phyloP scores from a whole-genome alignment of 2,888 invertebrate genomes.

The Perithous albicinctus region DNA sequence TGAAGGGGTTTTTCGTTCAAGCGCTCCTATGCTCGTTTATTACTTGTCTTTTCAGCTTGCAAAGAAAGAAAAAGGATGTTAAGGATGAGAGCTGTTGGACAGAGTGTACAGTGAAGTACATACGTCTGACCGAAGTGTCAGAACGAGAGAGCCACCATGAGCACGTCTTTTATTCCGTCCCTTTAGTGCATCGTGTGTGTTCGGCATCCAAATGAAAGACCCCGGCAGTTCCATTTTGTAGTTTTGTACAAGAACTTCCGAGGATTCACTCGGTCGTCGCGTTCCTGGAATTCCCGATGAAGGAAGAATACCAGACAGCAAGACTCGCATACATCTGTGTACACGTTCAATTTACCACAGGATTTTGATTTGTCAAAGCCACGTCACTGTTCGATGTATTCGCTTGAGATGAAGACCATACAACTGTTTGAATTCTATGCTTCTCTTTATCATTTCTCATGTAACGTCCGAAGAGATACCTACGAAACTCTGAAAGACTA shows the following conservation, averaged over 20 bases:
- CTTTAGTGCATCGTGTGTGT: slow-evolving; percentile 27
- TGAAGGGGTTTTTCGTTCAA: slow-evolving; percentile 49
- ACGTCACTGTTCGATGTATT: background rate
- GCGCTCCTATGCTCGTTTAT: slow-evolving; percentile 46
- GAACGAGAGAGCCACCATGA: slow-evolving; percentile 29
- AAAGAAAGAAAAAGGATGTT: slow-evolving; percentile 5
- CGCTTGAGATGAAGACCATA: background rate
- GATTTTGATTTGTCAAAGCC: slow-evolving; percentile 6
- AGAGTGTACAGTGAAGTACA: slow-evolving; percentile 39
- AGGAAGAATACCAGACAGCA: slow-evolving; percentile 38
- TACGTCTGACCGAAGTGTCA: slow-evolving; percentile 13
- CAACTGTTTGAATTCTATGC: background rate
- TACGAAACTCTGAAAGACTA: background rate
- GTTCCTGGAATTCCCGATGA: slow-evolving; percentile 40
- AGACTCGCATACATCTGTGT: background rate
- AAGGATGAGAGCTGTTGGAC: slow-evolving; percentile 29
- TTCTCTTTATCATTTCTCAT: background rate
- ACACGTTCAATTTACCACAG: background rate
- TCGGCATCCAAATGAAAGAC: background rate
- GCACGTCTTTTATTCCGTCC: slow-evolving; percentile 35
- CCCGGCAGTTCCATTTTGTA: background rate
- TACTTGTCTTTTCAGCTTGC: slow-evolving; percentile 16
- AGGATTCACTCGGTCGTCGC: slow-evolving; percentile 21
- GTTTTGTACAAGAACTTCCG: slow-evolving; percentile 47
- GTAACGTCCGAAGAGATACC: background rate